Evolutionary conservation across 2,888 invertebrate species (phyloP), one percentile per base, ranked within the genome.

Genomic region (Carcina quercana): DNA sequence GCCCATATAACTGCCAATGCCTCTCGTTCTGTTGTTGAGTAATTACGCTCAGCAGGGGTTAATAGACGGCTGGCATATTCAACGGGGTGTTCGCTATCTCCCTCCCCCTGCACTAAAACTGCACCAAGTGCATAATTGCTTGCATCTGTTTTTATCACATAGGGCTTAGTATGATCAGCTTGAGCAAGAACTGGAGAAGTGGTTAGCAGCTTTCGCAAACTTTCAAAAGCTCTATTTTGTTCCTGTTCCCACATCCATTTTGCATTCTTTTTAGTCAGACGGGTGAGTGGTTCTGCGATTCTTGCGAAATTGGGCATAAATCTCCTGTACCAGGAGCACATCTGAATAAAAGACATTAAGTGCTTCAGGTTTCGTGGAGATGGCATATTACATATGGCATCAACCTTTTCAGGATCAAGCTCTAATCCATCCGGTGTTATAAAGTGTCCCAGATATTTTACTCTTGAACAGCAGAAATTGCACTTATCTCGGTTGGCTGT

Each of bases 61-160:
- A n/a, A n/a, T n/a, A n/a, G n/a, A n/a, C n/a, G n/a, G n/a, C n/a
- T n/a, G n/a, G n/a, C n/a, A n/a, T n/a, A n/a, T n/a, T n/a, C n/a
- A n/a, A n/a, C n/a, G n/a, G n/a, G n/a, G n/a, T n/a, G n/a, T n/a
- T n/a, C n/a, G n/a, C n/a, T n/a, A n/a, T n/a, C n/a, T n/a, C n/a
- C n/a, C n/a, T n/a, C n/a, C n/a, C 53, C 50, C 46, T 49, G 41
- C 12, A 56, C 39, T 32, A 55, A 35, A 14, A 38, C 49, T 4
- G 51, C 53, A 3, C 52, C 52, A 3, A 53, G 10, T 5, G 55
- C 59, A 24, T 37, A n/a, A n/a, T n/a, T n/a, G n/a, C n/a, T n/a
- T n/a, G n/a, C n/a, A n/a, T n/a, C n/a, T n/a, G n/a, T n/a, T 7
- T 40, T 40, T 1, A 40, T 32, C 5, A 10, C 20, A 10, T 35